Evolutionary conservation across 2,113 vertebrate genomes (phyloP).

Genomic region (Acanthisitta chloris): DNA sequence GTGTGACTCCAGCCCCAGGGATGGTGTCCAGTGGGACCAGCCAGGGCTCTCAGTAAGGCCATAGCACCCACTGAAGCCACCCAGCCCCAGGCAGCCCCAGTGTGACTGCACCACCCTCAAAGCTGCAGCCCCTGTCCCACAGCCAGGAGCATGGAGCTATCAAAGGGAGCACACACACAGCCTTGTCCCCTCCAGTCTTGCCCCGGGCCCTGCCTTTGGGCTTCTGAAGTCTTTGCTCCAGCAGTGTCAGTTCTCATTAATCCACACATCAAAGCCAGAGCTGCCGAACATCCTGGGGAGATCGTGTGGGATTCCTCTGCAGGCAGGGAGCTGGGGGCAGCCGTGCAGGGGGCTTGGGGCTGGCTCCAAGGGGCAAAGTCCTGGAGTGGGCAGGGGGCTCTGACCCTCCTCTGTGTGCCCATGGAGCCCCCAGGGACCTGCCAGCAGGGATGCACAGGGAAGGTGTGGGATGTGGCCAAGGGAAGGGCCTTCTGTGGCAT

Average conservation of each 20-base stretch:
- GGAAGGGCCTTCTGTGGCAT: background rate
- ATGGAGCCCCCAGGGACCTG: accelerated
- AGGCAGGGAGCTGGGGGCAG: background rate
- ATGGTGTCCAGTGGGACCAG: accelerated
- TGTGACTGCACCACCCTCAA: accelerated
- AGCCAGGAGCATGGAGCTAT: background rate
- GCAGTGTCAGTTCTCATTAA: background rate
- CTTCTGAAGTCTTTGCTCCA: background rate
- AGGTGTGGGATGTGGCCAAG: accelerated
- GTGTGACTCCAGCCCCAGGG: accelerated
- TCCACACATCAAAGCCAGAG: background rate
- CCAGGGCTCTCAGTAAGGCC: background rate
- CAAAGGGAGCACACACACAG: background rate
- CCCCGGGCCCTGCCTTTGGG: slow-evolving; percentile 34
- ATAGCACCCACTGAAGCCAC: accelerated
- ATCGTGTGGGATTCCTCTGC: accelerated
- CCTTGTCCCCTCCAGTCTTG: background rate
- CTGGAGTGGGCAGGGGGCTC: accelerated
- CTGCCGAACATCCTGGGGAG: background rate
- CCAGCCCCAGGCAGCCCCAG: background rate
- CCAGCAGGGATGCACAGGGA: accelerated
- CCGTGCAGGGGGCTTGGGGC: background rate
- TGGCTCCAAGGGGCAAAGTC: background rate
- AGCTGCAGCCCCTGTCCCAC: background rate
- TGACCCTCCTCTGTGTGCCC: too few relatives aligned